A percentile compares a stretch with the other conserved stretches of the same genome.
Evolutionary conservation across 2,113 vertebrate genomes (phyloP).

Genomic region (Sander lucioperca): DNA sequence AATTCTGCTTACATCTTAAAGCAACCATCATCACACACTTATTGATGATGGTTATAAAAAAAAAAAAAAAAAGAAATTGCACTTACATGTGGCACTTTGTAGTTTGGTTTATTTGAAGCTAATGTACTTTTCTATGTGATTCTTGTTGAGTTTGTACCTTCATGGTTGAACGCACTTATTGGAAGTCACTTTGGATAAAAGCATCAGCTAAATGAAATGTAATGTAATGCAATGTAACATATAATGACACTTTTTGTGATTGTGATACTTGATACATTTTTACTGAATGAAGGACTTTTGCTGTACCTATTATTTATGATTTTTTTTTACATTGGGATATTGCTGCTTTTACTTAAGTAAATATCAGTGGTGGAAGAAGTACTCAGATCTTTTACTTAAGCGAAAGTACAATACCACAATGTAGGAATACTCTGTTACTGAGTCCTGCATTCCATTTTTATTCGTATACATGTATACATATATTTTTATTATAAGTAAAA

Average conservation of each 20-base stretch:
- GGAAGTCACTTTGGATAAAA: too few relatives aligned
- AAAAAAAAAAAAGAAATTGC: too few relatives aligned
- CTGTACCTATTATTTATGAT: neutral
- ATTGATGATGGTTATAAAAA: too few relatives aligned
- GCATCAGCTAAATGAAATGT: too few relatives aligned
- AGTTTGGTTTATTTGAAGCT: too few relatives aligned
- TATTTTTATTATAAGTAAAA: neutral
- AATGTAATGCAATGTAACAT: too few relatives aligned
- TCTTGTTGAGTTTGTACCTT: too few relatives aligned
- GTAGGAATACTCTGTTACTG: neutral
- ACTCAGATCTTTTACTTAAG: neutral
- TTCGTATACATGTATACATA: too few relatives aligned
- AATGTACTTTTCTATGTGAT: too few relatives aligned
- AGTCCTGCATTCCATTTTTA: too few relatives aligned
- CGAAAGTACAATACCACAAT: neutral
- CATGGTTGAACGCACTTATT: too few relatives aligned
- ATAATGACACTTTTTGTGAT: neutral
- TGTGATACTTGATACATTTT: neutral
- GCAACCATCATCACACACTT: neutral
- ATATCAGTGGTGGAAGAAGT: neutral
- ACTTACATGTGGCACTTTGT: too few relatives aligned
- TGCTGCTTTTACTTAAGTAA: neutral
- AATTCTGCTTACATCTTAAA: neutral
- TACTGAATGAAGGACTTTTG: neutral
- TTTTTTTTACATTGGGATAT: neutral